phyloP scores from a whole-genome alignment of 2,797 vertebrate species.

The Melopsittacus undulatus region DNA sequence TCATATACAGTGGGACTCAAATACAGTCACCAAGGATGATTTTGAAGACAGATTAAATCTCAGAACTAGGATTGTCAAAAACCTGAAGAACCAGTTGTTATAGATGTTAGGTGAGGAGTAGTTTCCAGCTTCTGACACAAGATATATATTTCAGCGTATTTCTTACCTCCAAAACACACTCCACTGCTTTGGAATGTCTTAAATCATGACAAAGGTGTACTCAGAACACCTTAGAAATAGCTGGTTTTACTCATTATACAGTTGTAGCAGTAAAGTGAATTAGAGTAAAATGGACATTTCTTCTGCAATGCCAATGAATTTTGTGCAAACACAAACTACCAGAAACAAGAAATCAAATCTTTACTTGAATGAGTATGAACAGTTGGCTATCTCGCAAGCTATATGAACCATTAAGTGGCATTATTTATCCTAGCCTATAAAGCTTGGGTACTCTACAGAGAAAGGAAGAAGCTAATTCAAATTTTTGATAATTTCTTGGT shows the following conservation, averaged over 20 bases:
- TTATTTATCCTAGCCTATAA: neutral
- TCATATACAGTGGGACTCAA: neutral
- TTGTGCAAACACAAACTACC: neutral
- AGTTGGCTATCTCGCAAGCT: neutral
- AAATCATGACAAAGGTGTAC: neutral
- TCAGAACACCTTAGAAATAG: neutral
- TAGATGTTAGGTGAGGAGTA: neutral
- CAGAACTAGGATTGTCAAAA: neutral
- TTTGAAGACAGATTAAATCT: neutral
- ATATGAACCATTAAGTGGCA: neutral
- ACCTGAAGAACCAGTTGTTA: neutral
- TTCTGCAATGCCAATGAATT: neutral
- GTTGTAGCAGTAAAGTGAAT: neutral
- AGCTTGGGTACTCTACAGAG: neutral
- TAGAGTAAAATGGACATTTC: neutral
- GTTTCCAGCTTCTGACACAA: neutral
- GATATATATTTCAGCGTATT: neutral
- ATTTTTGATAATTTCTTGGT: neutral
- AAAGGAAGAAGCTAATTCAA: neutral
- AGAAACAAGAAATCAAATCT: neutral
- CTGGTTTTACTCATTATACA: neutral
- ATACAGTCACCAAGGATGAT: neutral
- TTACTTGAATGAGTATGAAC: neutral
- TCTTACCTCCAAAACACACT: neutral
- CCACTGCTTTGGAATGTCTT: neutral